phyloP scores from a whole-genome alignment of 2,888 invertebrate species.

The Chrysopilus asiliformis region DNA sequence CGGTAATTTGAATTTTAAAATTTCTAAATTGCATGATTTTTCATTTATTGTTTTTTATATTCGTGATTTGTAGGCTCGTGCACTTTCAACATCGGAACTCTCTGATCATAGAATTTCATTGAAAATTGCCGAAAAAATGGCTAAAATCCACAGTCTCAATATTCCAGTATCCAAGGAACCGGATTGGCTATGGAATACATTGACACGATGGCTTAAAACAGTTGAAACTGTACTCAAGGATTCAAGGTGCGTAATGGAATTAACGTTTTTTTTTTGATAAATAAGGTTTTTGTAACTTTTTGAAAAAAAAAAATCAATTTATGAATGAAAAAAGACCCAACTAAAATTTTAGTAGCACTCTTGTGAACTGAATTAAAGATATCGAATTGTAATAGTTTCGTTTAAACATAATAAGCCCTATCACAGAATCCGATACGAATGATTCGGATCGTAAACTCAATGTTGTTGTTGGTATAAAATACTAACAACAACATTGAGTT shows the following conservation, averaged over 20 bases:
- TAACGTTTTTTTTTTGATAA: background rate
- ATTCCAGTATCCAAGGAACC: slow-evolving; percentile 95
- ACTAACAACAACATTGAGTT: no score
- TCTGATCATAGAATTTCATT: slow-evolving; percentile 63
- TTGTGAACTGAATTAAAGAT: no score
- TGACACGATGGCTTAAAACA: slow-evolving; percentile 60
- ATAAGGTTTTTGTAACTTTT: no score
- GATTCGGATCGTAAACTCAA: no score
- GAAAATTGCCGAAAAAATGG: slow-evolving; percentile 87
- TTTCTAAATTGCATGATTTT: slow-evolving; percentile 2
- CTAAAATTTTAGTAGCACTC: no score
- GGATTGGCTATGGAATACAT: slow-evolving; percentile 86
- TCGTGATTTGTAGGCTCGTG: slow-evolving; percentile 55
- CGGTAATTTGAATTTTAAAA: slow-evolving; percentile 41
- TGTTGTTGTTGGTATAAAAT: no score
- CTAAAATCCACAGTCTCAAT: slow-evolving; percentile 80
- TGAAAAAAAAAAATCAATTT: no score
- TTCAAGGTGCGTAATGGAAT: slow-evolving; percentile 15
- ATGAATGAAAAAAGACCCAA: no score
- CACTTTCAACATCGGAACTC: slow-evolving; percentile 70
- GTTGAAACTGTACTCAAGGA: slow-evolving; percentile 38
- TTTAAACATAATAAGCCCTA: no score
- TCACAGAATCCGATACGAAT: no score
- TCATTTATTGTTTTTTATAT: slow-evolving; percentile 6
- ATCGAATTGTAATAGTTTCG: no score